Evolutionary conservation across 2,113 vertebrate genomes (phyloP).

Genomic region (Brachypodius melanocephalos): DNA sequence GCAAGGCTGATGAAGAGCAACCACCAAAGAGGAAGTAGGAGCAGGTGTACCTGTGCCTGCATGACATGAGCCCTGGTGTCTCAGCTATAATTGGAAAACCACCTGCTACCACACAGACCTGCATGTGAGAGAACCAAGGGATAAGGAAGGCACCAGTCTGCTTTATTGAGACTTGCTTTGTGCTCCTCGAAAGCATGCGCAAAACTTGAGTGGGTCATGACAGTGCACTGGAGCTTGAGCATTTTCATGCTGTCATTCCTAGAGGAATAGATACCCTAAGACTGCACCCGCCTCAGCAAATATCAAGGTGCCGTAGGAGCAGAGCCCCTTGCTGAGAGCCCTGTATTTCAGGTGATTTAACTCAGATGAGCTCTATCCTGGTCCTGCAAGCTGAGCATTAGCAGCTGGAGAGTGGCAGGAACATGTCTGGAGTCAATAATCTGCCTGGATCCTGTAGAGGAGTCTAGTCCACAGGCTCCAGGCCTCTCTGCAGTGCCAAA

Average conservation of each 20-base stretch:
- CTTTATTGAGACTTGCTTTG: background rate
- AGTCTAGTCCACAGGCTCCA: background rate
- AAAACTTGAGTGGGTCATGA: background rate
- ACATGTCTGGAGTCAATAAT: no score
- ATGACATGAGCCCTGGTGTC: background rate
- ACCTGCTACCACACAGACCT: background rate
- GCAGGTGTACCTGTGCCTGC: background rate
- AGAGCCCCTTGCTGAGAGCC: background rate
- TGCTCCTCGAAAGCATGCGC: background rate
- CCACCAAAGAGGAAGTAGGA: background rate
- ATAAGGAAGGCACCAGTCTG: background rate
- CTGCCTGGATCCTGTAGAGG: background rate
- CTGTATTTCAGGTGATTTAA: background rate
- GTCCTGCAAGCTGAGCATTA: background rate
- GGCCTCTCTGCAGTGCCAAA: background rate
- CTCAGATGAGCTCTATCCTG: background rate
- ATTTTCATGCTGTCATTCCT: background rate
- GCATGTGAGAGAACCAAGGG: background rate
- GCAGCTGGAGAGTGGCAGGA: background rate
- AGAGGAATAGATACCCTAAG: background rate
- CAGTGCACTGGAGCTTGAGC: background rate
- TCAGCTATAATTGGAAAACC: background rate
- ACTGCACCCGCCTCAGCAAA: background rate
- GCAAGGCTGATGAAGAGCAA: conserved; percentile 6
- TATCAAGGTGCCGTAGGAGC: background rate